phyloP scores from a whole-genome alignment of 2,797 vertebrate genomes.

The Channa striata region DNA sequence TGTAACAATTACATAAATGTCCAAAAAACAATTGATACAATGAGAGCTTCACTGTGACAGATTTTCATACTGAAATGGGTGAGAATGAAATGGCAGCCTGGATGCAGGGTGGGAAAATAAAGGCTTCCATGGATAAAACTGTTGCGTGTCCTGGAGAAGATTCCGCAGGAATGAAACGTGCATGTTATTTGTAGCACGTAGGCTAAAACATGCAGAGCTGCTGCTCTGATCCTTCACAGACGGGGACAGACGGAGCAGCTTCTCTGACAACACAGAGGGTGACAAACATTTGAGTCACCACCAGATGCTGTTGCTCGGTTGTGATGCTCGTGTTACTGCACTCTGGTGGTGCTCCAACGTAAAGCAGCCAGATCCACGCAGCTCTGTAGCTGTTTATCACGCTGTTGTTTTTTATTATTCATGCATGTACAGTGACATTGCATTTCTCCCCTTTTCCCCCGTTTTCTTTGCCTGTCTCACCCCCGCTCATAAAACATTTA shows the following conservation, averaged over 20 bases:
- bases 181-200: conserved; percentile 50
- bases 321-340: conserved; percentile 54
- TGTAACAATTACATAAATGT: not conserved
- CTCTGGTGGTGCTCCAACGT: conserved; percentile 65
- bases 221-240: conserved; percentile 66
- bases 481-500: conserved; percentile 23
- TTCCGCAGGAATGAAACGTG: conserved; percentile 37
- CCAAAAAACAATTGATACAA: conserved; percentile 1
- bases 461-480: conserved; percentile 13
- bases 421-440: conserved; percentile 45
- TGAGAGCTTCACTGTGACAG: conserved; percentile 1
- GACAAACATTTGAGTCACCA: conserved; percentile 80
- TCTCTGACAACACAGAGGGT: conserved; percentile 72
- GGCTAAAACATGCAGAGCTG: conserved; percentile 55
- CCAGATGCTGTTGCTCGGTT: conserved; percentile 75
- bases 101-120: not conserved
- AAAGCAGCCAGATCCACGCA: conserved; percentile 44
- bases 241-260: conserved; percentile 73
- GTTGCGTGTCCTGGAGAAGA: conserved; percentile 1
- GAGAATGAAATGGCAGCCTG: conserved; percentile 5
- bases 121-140: not conserved
- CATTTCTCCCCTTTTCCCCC: conserved; percentile 10
- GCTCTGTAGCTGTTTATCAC: conserved; percentile 19
- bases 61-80: not conserved
- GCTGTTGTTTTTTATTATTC: conserved; percentile 41